phyloP scores from a whole-genome alignment of 2,888 invertebrate genomes.

The Mythimna impura region DNA sequence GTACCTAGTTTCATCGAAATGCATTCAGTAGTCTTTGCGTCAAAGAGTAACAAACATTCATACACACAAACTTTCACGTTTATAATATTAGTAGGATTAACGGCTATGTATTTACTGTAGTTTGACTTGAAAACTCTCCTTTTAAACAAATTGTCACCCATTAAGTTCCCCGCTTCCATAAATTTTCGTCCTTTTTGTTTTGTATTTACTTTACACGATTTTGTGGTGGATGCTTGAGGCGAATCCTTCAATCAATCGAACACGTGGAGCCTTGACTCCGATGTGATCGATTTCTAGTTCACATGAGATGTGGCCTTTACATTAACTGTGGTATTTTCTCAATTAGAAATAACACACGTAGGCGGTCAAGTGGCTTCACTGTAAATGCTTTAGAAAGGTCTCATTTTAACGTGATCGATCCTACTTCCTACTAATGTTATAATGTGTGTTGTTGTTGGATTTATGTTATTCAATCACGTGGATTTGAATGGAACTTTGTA shows the following conservation, averaged over 20 bases:
- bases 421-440: background rate
- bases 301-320: background rate
- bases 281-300: conserved; percentile 4
- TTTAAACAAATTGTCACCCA: conserved; percentile 1
- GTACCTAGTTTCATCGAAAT: no score
- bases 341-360: conserved; percentile 12
- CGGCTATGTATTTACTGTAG: background rate
- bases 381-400: background rate
- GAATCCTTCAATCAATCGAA: conserved; percentile 13
- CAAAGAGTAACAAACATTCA: no score
- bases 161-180: background rate
- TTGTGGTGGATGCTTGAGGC: background rate
- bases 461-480: no score
- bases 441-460: background rate
- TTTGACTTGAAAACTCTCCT: conserved; percentile 8
- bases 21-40: no score
- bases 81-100: background rate
- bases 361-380: background rate
- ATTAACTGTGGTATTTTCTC: background rate
- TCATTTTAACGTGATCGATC: background rate
- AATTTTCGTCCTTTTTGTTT: conserved; percentile 1
- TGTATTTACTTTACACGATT: conserved; percentile 7
- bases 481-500: background rate
- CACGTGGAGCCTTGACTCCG: background rate
- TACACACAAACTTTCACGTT: no score